Evolutionary conservation across 2,888 invertebrate species (phyloP).

Genomic region (Phalangium opilio): DNA sequence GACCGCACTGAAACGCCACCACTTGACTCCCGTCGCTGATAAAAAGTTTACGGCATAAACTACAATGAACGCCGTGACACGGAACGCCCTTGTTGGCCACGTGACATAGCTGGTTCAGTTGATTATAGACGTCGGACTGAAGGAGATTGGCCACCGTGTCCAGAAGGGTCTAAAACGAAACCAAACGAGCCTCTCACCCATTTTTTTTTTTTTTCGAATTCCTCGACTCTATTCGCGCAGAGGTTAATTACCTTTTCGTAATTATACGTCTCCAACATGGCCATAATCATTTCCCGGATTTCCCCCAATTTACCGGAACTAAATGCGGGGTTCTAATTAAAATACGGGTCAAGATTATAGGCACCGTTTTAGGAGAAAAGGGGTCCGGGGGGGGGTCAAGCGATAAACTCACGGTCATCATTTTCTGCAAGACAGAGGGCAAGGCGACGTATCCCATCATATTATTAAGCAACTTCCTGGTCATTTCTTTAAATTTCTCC

Average conservation of each 20-base stretch:
- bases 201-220: neutral
- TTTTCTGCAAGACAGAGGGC: constrained; percentile 37
- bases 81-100: constrained; percentile 29
- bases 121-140: constrained; percentile 49
- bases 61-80: constrained; percentile 26
- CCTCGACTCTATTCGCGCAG: neutral
- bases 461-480: constrained; percentile 37
- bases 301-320: constrained; percentile 39
- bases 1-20: constrained; percentile 2
- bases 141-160: constrained; percentile 48
- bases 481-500: constrained; percentile 32
- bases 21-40: constrained; percentile 9
- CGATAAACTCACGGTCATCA: constrained; percentile 29
- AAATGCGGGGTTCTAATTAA: constrained; percentile 35
- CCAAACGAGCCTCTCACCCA: too few species aligned
- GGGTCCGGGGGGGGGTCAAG: neutral
- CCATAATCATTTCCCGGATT: constrained; percentile 38
- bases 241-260: constrained; percentile 43
- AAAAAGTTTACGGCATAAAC: constrained; percentile 27
- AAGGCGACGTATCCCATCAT: constrained; percentile 41
- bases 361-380: constrained; percentile 2
- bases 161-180: constrained; percentile 39
- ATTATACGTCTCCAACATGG: constrained; percentile 56
- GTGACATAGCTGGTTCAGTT: constrained; percentile 28
- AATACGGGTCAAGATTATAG: too few species aligned